Percentiles rank a stretch among this genome's conserved stretches.
Evolutionary conservation across 2,797 vertebrate species (phyloP).

Genomic region (Arctocebus calabarensis): DNA sequence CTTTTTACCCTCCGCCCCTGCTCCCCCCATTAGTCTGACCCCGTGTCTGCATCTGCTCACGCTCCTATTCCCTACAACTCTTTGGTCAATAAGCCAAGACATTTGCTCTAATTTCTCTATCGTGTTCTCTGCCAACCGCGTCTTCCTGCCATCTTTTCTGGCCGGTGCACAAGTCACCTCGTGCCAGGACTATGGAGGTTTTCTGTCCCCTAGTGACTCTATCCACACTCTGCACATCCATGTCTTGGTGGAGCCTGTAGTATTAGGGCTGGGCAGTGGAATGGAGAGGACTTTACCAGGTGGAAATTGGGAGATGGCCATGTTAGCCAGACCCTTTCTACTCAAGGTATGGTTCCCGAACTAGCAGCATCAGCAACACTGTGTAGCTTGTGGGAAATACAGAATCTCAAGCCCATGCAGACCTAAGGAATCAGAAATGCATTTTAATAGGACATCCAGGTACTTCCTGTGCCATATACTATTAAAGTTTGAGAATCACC

Average conservation of each 20-base stretch:
- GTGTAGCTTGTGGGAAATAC: not conserved
- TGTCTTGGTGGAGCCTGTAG: not conserved
- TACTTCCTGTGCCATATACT: not conserved
- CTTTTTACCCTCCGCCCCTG: not conserved
- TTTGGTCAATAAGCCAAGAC: not conserved
- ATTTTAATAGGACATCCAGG: constrained; percentile 12
- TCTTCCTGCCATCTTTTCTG: not conserved
- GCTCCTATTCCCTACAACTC: not conserved
- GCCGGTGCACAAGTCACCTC: not conserved
- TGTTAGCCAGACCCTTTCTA: not conserved
- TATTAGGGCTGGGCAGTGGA: not conserved
- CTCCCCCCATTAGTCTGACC: not conserved
- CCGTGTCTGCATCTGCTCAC: not conserved
- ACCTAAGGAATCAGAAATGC: not conserved
- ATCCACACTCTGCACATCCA: not conserved
- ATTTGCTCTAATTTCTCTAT: not conserved
- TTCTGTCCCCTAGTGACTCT: not conserved
- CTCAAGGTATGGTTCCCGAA: not conserved
- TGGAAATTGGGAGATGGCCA: not conserved
- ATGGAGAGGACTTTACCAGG: not conserved
- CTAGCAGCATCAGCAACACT: not conserved
- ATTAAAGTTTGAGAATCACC: not conserved
- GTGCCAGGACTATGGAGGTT: not conserved
- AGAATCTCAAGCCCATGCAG: not conserved
- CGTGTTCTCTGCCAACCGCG: not conserved